Evolutionary conservation across 23 tunicate species (phyloP), one percentile per base, ranked within the genome.

Genomic region (Diplosoma virens): DNA sequence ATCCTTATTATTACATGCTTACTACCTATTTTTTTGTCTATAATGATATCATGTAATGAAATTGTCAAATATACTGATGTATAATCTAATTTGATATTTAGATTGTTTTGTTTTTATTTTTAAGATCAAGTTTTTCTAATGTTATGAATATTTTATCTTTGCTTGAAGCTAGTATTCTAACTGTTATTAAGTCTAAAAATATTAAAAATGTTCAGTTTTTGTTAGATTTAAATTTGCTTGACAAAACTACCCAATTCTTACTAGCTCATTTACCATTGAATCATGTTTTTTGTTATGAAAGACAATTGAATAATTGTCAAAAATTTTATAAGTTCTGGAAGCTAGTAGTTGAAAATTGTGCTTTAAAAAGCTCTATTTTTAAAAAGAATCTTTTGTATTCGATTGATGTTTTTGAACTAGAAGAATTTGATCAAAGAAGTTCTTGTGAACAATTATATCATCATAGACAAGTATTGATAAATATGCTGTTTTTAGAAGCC

Each of bases 401-500:
- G 9, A 61, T 61, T 61, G 69, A 61, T 61, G 6, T 9, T n/a
- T 61, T 61, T 61, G 69, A 61, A 14, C 18, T 61, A 4, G 6
- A 29, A n/a, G 9, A 61, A 29, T 61, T 61, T 6, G 9, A 4
- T 5, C 35, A 5, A 26, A 3, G 7, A 29, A 17, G 30, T 61
- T 5, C 9, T 26, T 7, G n/a, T 3, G 35, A 61, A 26, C 6
- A 5, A 26, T 29, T 61, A 26, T 27, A 61, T 5, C 34, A 29
- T 61, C 35, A 61, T 7, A 34, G 69, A 9, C 69, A 61, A 29
- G 6, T 29, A 29, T 4, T 61, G 9, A 61, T 61, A 14, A 61
- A 61, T 61, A 4, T 29, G 2, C 35, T 61, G 34, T 61, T 61
- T 61, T 28, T 29, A 61, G 69, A 61, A 61, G 69, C 35, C 30